Conservation (phyloP, 2,113 vertebrate genomes). For the Mesembrinibis cayennensis region DNA sequence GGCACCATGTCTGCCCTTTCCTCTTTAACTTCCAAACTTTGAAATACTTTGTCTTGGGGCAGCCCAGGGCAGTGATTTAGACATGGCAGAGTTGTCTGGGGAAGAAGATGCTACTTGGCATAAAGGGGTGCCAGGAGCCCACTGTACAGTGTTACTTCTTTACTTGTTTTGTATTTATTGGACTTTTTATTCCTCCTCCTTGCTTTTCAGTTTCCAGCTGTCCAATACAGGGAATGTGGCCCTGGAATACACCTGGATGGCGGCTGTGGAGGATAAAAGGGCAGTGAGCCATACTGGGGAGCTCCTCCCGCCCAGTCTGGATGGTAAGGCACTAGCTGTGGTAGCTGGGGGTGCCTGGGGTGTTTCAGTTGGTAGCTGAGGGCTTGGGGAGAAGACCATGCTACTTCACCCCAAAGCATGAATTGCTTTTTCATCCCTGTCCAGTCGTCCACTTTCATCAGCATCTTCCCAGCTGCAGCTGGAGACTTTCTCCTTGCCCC, state of each 20-base stretch:
- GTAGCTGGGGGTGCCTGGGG: fast-evolving
- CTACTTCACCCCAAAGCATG: background rate
- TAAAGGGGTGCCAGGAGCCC: background rate
- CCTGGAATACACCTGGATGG: slow-evolving; percentile 81
- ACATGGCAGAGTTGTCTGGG: background rate
- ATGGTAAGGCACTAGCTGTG: background rate
- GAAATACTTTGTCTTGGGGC: background rate
- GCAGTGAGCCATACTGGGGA: background rate
- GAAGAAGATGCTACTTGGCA: background rate
- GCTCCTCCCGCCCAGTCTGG: background rate
- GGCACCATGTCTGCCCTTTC: background rate
- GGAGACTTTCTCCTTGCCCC: background rate
- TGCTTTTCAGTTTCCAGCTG: slow-evolving; percentile 64
- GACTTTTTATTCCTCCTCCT: background rate
- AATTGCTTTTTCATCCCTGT: background rate
- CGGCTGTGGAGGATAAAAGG: slow-evolving; percentile 49
- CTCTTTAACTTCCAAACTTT: background rate
- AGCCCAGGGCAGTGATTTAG: background rate
- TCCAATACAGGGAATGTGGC: slow-evolving; percentile 77
- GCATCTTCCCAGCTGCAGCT: background rate
- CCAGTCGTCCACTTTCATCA: background rate
- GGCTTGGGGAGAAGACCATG: background rate
- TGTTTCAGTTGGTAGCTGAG: background rate
- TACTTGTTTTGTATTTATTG: background rate
- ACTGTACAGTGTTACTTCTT: background rate